Base-by-base conservation (phyloP, 2,797 vertebrate genomes). In the Enteromius trimaculatus region DNA sequence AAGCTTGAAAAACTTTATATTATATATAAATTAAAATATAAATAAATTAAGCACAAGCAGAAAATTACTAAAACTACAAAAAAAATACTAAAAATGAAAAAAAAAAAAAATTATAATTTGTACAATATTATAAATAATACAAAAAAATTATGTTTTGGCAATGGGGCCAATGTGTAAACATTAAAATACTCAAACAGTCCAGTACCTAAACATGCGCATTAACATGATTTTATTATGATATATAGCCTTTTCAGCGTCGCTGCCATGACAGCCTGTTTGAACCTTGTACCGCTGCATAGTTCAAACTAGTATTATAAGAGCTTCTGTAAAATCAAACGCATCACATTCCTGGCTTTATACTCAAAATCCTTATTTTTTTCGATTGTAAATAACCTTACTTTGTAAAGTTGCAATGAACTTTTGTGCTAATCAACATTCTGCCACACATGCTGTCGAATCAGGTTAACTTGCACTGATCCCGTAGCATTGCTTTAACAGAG, bases 351-450 rank as follows among this genome's bases (percentile, higher is more conserved):
- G 39, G 0, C 2, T 47, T 70, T 16, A 44, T 42, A 23, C 6
- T 23, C 37, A 26, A 44, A 70, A 69, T 14, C 1, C 26, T 26
- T 31, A 0, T 21, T 31, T 72, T 34, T 34, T 2, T 34, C 14
- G 0, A 31, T 34, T 34, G 9, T 34, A 74, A 74, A 53, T 37
- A 55, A 74, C 11, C 29, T n/a, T 0, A 6, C 23, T 70, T 75
- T 75, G 53, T 21, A 0, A 37, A 14, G 19, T 34, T 1, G 0
- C 53, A 74, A n/a, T n/a, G 1, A 0, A 53, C 10, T 51, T 29
- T 55, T 37, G 29, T 75, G 42, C n/a, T 47, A 29, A 47, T 47
- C 39, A 26, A 16, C 68, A 42, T 69, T 8, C 42, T 44, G 39
- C 11, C 39, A 47, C n/a, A 47, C 23, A 26, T 70, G 11, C 19